A percentile compares a stretch with the other conserved stretches of the same genome.
These are phyloP conservation scores for Cyprinus carpio DNA, from an alignment of 2,113 vertebrate species.

Conservation along the genomic window DNA sequence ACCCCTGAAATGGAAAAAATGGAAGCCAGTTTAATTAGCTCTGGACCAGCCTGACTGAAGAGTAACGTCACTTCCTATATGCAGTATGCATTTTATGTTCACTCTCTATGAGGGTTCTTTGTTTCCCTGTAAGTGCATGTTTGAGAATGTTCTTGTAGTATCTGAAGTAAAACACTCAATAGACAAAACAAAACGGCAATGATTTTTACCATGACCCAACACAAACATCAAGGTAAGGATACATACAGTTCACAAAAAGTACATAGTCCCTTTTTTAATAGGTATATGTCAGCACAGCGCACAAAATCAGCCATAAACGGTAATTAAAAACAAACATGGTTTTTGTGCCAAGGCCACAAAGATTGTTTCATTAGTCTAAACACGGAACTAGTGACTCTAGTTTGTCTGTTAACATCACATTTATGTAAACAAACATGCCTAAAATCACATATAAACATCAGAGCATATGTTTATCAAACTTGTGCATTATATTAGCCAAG, in stretches of 20 bases:
- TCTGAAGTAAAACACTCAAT: neutral
- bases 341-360: slow-evolving; percentile 44
- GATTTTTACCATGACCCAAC: neutral
- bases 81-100: slow-evolving; percentile 23
- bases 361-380: neutral
- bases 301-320: neutral
- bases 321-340: neutral
- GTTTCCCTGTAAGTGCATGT: slow-evolving; percentile 34
- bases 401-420: slow-evolving; percentile 19
- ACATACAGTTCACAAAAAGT: slow-evolving; percentile 25
- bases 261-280: slow-evolving; percentile 36
- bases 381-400: neutral
- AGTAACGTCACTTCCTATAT: neutral
- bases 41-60: slow-evolving; percentile 41
- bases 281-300: slow-evolving; percentile 30
- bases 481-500: neutral
- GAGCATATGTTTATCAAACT: slow-evolving; percentile 10
- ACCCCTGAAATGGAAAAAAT: slow-evolving; percentile 31
- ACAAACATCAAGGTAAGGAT: slow-evolving; percentile 20
- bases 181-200: neutral
- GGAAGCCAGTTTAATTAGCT: slow-evolving; percentile 44
- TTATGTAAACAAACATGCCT: slow-evolving; percentile 18
- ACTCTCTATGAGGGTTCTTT: slow-evolving; percentile 1
- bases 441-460: slow-evolving; percentile 40
- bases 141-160: slow-evolving; percentile 29